A percentile compares a stretch with the other conserved stretches of the same genome.
Conservation (phyloP, 1,140 invertebrate genomes). For the Leptinotarsa lineolata region DNA sequence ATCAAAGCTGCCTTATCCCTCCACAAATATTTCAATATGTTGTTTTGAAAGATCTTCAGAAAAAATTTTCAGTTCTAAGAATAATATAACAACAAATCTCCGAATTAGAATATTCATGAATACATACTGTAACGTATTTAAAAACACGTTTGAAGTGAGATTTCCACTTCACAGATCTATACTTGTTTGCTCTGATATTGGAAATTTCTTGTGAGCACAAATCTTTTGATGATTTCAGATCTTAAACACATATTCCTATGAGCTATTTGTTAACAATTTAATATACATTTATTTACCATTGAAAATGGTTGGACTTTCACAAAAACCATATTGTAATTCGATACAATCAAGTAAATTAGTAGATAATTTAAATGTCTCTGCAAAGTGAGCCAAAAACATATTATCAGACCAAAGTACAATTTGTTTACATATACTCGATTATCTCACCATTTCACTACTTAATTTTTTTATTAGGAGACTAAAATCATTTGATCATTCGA, state of each 20-base stretch:
- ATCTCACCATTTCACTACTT: too few relatives aligned
- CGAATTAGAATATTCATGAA: too few relatives aligned
- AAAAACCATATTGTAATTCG: constrained; percentile 35
- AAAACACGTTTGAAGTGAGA: too few relatives aligned
- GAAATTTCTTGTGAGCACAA: constrained; percentile 12
- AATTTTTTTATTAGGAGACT: too few relatives aligned
- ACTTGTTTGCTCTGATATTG: neutral
- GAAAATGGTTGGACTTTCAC: constrained; percentile 27
- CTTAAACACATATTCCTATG: constrained; percentile 36
- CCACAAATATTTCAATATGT: too few relatives aligned
- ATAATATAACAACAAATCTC: too few relatives aligned
- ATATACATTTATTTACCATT: constrained; percentile 37
- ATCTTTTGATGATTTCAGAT: constrained; percentile 24
- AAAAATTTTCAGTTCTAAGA: too few relatives aligned
- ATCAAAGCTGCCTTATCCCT: too few relatives aligned
- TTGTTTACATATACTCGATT: too few relatives aligned
- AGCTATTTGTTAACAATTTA: constrained; percentile 35
- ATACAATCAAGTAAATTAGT: constrained; percentile 48
- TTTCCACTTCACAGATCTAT: too few relatives aligned
- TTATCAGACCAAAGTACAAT: neutral
- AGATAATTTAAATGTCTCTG: constrained; percentile 26
- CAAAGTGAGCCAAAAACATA: neutral
- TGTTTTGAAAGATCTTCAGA: too few relatives aligned
- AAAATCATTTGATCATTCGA: neutral
- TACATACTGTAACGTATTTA: too few relatives aligned